Evolutionary conservation across 2,797 vertebrate species (phyloP).

Genomic region (Sebastes nivosus): DNA sequence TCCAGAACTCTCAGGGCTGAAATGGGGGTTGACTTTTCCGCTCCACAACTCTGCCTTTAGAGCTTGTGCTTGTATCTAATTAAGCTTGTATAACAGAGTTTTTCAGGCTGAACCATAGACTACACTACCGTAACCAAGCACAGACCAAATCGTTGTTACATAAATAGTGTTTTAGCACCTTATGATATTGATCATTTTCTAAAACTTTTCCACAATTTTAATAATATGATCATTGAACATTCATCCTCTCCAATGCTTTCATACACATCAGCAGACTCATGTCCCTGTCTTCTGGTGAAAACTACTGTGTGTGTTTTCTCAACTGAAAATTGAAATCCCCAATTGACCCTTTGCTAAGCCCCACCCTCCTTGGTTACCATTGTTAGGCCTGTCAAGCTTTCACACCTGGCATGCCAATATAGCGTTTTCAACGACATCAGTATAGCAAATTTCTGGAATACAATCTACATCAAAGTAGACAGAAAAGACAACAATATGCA

Average conservation of each 20-base stretch:
- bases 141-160: neutral
- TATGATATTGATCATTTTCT: neutral
- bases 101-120: too few species aligned
- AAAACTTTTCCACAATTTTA: neutral
- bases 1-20: neutral
- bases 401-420: neutral
- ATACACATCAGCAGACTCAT: neutral
- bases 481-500: neutral
- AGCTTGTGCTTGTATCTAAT: neutral
- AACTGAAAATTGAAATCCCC: neutral
- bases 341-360: neutral
- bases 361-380: neutral
- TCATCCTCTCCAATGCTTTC: neutral
- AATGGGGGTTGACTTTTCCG: neutral
- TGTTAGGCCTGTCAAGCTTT: neutral
- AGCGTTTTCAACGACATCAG: accelerated
- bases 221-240: neutral
- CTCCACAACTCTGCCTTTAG: neutral
- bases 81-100: neutral
- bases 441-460: too few species aligned
- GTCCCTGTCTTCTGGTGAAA: neutral
- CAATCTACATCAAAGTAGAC: neutral
- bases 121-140: neutral
- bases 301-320: neutral
- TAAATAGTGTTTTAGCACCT: neutral